Base-by-base conservation (phyloP, 2,888 invertebrate genomes). In the Griposia aprilina region DNA sequence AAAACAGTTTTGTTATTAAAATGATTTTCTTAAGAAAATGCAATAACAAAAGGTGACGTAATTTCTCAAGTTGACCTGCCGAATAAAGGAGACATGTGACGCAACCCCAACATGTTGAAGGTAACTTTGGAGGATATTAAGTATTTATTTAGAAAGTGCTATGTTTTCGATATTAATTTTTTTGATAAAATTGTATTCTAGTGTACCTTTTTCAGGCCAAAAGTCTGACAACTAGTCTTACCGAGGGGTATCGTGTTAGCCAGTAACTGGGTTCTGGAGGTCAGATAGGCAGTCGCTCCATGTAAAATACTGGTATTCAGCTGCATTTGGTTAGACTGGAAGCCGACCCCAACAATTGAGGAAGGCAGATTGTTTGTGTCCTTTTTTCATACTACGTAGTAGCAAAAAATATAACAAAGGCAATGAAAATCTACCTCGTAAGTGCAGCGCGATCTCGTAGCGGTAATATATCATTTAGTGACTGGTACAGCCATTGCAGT, bases 21-120 rank as follows among this genome's bases (percentile, higher is more conserved):
- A 69, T n/a, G 50, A 13, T 68, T 73, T 74, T 60, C 57, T 36
- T 23, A 65, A 52, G 20, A 81, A 71, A 52, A 45, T 72, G 45
- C 17, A 52, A 59, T 73, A 60, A 66, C 23, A 72, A 65, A 52
- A 52, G 30, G 36, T 45, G 65, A 36, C 50, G 57, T 2, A 45
- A 36, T 65, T 26, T 80, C 57, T 80, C 80, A 78, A 80, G 80
- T 66, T 79, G 73, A 73, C 73, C 59, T 36, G 17, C 15, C n/a
- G 59, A 73, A 62, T 69, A 26, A 60, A 78, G n/a, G 50, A 52
- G 73, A 66, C 50, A 59, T 23, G 6, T 23, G 50, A 45, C 48
- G 52, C 66, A 79, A 79, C 65, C 80, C 7, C 73, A 57, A 30
- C 7, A 36, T 48, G 55, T 55, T 80, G 66, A 80, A 79, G 81